Evolutionary conservation across 1,140 invertebrate species (phyloP).

Genomic region (Vanessa atalanta): DNA sequence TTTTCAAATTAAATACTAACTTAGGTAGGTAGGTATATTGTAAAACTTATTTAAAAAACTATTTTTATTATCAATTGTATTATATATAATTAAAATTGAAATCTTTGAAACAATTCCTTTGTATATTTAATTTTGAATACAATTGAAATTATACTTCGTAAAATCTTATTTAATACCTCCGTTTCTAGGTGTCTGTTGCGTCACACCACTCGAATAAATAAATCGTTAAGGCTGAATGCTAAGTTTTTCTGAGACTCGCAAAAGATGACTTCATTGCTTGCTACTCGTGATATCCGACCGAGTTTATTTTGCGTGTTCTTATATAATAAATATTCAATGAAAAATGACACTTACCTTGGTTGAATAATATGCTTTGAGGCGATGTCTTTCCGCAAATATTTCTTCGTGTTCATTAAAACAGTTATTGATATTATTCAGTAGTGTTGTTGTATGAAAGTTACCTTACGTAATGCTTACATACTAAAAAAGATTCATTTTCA

Average conservation of each 20-base stretch:
- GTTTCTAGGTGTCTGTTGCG: background rate
- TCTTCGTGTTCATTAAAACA: background rate
- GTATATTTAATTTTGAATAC: background rate
- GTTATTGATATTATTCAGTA: background rate
- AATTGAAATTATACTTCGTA: background rate
- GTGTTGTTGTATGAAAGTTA: background rate
- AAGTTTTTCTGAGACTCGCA: slow-evolving; percentile 17
- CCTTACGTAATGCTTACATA: too few species aligned
- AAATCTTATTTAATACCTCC: background rate
- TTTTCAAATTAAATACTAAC: too few species aligned
- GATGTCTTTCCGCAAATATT: background rate
- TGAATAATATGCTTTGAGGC: slow-evolving; percentile 11
- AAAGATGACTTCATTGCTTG: slow-evolving; percentile 25
- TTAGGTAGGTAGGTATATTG: too few species aligned
- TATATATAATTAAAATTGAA: too few species aligned
- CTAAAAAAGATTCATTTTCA: too few species aligned
- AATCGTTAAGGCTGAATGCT: background rate
- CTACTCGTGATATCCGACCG: slow-evolving; percentile 4
- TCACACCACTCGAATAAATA: background rate
- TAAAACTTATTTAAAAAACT: too few species aligned
- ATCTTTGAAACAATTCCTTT: too few species aligned
- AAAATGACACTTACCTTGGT: slow-evolving; percentile 30
- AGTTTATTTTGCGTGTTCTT: slow-evolving; percentile 4
- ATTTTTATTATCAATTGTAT: too few species aligned
- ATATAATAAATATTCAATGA: slow-evolving; percentile 22